Percentiles rank a stretch among this genome's conserved stretches.
These are phyloP conservation scores for Tyto alba DNA, from an alignment of 2,113 vertebrate species.

Conservation along the genomic window DNA sequence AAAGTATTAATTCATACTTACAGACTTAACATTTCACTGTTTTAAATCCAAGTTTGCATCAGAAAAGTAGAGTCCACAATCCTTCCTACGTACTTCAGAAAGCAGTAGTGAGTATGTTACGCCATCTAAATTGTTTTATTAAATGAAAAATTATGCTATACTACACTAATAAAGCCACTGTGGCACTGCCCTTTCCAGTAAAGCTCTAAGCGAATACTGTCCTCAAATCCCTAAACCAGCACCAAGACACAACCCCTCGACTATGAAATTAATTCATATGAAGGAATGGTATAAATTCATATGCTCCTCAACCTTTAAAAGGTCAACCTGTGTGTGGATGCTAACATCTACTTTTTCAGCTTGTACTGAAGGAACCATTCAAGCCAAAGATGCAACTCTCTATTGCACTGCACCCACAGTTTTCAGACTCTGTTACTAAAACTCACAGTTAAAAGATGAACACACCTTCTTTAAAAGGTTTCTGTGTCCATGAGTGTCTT, in stretches of 20 bases:
- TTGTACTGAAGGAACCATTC: not conserved
- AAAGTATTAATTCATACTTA: not conserved
- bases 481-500: accelerated
- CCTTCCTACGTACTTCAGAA: not conserved
- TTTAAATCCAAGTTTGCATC: not conserved
- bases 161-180: not conserved
- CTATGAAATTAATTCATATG: not conserved
- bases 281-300: not conserved
- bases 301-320: not conserved
- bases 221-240: not conserved
- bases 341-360: not conserved
- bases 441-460: not conserved
- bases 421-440: not conserved
- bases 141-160: not conserved
- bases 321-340: not conserved
- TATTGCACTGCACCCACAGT: not conserved
- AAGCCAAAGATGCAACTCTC: not conserved
- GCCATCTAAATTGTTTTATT: not conserved
- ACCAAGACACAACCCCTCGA: not conserved
- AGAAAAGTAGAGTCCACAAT: not conserved
- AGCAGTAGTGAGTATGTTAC: not conserved
- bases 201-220: not conserved
- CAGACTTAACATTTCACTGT: not conserved
- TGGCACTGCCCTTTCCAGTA: not conserved
- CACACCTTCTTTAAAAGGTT: not conserved